phyloP scores from a whole-genome alignment of 2,797 vertebrate species.

The Mionectes olivaceus region DNA sequence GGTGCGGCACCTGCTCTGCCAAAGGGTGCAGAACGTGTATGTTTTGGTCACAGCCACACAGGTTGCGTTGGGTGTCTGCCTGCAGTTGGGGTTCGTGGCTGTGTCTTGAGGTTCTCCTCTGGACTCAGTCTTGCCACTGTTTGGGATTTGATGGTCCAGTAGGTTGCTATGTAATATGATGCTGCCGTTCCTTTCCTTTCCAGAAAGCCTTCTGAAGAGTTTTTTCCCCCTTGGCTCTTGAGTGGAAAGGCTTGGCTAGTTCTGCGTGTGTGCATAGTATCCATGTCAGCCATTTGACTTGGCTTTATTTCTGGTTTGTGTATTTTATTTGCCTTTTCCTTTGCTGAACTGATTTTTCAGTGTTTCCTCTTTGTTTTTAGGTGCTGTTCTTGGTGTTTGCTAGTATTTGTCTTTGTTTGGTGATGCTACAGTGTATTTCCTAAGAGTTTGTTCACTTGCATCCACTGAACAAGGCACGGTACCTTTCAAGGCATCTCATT shows the following conservation, averaged over 20 bases:
- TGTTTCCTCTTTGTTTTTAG: not conserved
- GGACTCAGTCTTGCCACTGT: not conserved
- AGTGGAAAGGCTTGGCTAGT: not conserved
- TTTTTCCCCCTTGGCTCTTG: not conserved
- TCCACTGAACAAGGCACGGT: not conserved
- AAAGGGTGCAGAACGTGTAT: not conserved
- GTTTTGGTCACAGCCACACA: not conserved
- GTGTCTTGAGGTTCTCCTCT: not conserved
- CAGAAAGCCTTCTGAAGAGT: not conserved
- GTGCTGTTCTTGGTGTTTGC: not conserved
- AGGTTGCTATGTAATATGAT: not conserved
- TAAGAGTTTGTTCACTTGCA: not conserved
- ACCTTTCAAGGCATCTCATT: not conserved
- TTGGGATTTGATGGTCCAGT: not conserved
- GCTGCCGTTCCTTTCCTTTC: not conserved
- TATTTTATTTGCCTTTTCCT: not conserved
- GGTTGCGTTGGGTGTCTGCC: not conserved
- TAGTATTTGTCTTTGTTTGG: not conserved
- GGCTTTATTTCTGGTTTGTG: not conserved
- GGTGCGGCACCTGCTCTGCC: not conserved
- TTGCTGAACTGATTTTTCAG: not conserved
- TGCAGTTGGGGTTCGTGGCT: not conserved
- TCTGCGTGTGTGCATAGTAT: not conserved
- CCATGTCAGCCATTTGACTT: not conserved
- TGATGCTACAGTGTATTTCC: not conserved